Evolutionary conservation across 2,113 vertebrate genomes (phyloP).

Genomic region (Bubalus kerabau): DNA sequence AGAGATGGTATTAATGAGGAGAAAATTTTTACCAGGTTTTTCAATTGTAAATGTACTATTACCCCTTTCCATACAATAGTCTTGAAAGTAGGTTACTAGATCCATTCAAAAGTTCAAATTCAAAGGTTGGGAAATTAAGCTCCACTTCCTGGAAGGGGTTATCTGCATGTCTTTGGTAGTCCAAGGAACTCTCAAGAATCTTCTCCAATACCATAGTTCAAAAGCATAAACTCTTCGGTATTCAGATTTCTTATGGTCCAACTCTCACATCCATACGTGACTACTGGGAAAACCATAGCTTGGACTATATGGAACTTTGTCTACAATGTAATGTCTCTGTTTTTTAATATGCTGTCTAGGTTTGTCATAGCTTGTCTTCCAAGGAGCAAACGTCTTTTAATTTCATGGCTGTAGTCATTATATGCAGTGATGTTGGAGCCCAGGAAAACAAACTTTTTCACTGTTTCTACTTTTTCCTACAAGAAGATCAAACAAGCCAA

Average conservation of each 20-base stretch:
- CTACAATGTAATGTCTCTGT: neutral
- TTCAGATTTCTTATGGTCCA: neutral
- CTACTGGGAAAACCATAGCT: neutral
- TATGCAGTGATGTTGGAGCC: neutral
- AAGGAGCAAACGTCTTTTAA: neutral
- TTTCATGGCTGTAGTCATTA: neutral
- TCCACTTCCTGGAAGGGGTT: neutral
- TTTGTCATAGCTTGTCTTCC: neutral
- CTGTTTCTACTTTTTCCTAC: neutral
- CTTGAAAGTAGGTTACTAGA: neutral
- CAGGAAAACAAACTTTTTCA: neutral
- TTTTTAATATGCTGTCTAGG: neutral
- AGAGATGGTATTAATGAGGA: neutral
- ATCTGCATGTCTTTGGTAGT: neutral
- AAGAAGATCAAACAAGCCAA: neutral
- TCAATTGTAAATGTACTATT: neutral
- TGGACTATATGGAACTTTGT: neutral
- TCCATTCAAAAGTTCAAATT: neutral
- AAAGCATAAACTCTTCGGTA: neutral
- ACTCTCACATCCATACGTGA: neutral
- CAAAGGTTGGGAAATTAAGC: neutral
- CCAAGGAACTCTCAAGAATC: neutral
- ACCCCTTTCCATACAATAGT: neutral
- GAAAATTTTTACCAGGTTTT: neutral
- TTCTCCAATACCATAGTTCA: neutral